Conservation (phyloP, 1,140 invertebrate genomes). For the Zeugodacus cucurbitae region DNA sequence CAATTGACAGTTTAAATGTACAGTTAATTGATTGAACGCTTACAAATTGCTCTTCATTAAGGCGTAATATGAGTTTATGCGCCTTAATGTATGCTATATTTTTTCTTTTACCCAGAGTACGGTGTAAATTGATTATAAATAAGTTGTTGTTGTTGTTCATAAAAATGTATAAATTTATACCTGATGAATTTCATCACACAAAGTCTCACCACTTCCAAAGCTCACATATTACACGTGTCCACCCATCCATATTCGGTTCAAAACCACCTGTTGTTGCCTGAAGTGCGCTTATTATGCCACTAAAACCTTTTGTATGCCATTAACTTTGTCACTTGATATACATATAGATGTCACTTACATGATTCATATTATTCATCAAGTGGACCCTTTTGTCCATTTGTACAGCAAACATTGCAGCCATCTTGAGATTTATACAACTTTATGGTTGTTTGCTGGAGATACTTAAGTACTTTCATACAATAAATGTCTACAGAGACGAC, state of each 20-base stretch:
- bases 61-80: neutral
- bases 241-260: neutral
- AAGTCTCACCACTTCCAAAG: neutral
- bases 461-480: neutral
- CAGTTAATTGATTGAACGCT: neutral
- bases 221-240: neutral
- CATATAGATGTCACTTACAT: neutral
- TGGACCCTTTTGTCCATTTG: conserved; percentile 1
- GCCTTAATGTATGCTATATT: neutral
- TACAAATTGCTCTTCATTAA: neutral
- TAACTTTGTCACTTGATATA: neutral
- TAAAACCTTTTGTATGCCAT: neutral
- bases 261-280: neutral
- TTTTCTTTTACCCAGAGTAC: neutral
- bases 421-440: neutral
- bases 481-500: neutral
- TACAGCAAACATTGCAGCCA: neutral
- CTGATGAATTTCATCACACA: neutral
- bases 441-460: neutral
- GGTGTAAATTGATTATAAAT: neutral
- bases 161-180: neutral
- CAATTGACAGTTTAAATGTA: neutral
- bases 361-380: neutral
- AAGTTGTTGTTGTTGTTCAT: neutral
- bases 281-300: neutral